Percentiles rank a stretch among this genome's conserved stretches.
These are phyloP conservation scores for Psittacula derbiana DNA, from an alignment of 2,797 vertebrate species.

Conservation along the genomic window DNA sequence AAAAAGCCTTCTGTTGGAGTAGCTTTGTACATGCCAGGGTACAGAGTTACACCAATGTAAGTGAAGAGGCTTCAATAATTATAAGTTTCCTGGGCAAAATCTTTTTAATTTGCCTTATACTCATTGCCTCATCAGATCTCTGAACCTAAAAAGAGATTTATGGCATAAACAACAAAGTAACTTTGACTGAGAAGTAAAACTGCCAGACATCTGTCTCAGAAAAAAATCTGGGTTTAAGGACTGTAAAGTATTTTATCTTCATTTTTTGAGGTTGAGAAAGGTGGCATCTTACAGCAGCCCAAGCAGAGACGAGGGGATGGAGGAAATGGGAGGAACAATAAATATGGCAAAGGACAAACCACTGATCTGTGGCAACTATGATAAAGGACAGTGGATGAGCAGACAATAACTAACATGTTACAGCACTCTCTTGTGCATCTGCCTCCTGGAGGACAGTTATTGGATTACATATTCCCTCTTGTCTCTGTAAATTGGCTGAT, in stretches of 20 bases:
- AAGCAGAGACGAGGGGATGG: background rate
- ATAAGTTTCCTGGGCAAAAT: background rate
- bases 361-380: background rate
- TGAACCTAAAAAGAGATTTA: background rate
- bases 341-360: background rate
- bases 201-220: background rate
- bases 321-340: background rate
- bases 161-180: background rate
- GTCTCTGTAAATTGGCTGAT: background rate
- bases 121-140: background rate
- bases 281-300: background rate
- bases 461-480: background rate
- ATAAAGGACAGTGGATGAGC: background rate
- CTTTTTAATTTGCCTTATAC: background rate
- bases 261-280: background rate
- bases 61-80: background rate
- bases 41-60: background rate
- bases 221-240: background rate
- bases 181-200: background rate
- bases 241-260: background rate
- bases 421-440: background rate
- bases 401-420: background rate
- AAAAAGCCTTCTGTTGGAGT: background rate
- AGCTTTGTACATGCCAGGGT: background rate
- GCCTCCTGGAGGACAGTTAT: accelerated